phyloP scores from a whole-genome alignment of 2,888 invertebrate genomes.

The Tachystola acroxantha region DNA sequence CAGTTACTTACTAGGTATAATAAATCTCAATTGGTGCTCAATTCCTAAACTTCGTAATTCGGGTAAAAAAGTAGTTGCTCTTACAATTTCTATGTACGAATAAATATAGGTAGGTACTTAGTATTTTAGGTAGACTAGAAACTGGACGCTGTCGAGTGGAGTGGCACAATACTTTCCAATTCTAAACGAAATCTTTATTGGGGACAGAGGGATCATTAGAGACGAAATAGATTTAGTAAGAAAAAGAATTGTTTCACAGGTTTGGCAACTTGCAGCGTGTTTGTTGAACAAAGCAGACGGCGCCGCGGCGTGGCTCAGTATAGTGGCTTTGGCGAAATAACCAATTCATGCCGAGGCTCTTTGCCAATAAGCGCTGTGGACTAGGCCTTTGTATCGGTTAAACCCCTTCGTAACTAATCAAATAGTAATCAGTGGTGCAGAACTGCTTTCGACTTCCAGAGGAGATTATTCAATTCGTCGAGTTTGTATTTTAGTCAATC shows the following conservation, averaged over 20 bases:
- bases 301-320: neutral
- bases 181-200: slow-evolving; percentile 7
- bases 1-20: no score
- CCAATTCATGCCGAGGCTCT: slow-evolving; percentile 2
- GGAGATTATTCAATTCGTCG: no score
- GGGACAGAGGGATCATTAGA: slow-evolving; percentile 9
- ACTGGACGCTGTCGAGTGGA: slow-evolving; percentile 1
- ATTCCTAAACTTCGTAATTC: no score
- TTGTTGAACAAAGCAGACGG: slow-evolving; percentile 3
- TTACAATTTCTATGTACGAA: no score
- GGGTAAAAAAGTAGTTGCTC: no score
- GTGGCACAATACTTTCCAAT: slow-evolving; percentile 8
- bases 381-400: neutral
- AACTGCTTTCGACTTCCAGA: no score
- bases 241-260: slow-evolving; percentile 5
- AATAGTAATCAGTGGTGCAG: no score
- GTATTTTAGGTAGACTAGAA: no score
- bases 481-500: no score
- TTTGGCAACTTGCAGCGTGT: slow-evolving; percentile 4
- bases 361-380: neutral
- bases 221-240: slow-evolving; percentile 5
- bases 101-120: no score
- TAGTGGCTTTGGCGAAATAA: neutral
- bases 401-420: neutral
- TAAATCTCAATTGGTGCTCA: no score